Percentiles rank a stretch among this genome's conserved stretches.
Evolutionary conservation across 1,140 invertebrate genomes (phyloP).

Genomic region (Vollenhovia emeryi): DNA sequence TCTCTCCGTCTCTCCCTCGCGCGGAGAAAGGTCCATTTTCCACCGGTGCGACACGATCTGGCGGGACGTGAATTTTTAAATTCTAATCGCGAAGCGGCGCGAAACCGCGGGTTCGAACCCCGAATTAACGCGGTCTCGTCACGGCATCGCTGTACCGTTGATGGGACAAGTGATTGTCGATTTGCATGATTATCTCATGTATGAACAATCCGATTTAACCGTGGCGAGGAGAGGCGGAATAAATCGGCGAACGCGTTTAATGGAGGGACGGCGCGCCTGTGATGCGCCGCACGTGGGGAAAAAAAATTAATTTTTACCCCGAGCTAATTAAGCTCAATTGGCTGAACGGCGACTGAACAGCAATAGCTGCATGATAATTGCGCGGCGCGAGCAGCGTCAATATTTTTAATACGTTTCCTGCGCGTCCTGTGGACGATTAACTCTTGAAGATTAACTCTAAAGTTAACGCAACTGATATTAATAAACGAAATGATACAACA

Average conservation of each 20-base stretch:
- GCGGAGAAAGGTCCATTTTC: constrained; percentile 12
- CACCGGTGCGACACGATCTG: not conserved
- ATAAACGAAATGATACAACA: not conserved
- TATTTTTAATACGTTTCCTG: not conserved
- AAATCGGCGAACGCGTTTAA: not conserved
- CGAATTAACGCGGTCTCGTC: constrained; percentile 34
- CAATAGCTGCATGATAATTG: not conserved
- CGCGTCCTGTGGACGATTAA: no score
- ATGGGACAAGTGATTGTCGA: constrained; percentile 11
- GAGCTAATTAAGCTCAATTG: not conserved
- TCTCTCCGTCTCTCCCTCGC: not conserved
- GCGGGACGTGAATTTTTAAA: constrained; percentile 32
- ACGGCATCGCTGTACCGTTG: not conserved
- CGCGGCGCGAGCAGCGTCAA: not conserved
- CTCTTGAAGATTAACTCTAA: not conserved
- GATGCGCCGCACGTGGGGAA: not conserved
- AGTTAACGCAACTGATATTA: not conserved
- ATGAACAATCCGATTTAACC: not conserved
- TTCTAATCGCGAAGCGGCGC: constrained; percentile 15
- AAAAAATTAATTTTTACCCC: not conserved
- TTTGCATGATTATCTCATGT: constrained; percentile 4
- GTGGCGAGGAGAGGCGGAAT: not conserved
- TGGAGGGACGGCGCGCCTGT: not conserved
- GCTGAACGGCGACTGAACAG: not conserved
- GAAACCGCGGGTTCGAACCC: not conserved